These are phyloP conservation scores for Enteromius mattozi DNA, from an alignment of 2,797 vertebrate genomes.

Conservation along the genomic window DNA sequence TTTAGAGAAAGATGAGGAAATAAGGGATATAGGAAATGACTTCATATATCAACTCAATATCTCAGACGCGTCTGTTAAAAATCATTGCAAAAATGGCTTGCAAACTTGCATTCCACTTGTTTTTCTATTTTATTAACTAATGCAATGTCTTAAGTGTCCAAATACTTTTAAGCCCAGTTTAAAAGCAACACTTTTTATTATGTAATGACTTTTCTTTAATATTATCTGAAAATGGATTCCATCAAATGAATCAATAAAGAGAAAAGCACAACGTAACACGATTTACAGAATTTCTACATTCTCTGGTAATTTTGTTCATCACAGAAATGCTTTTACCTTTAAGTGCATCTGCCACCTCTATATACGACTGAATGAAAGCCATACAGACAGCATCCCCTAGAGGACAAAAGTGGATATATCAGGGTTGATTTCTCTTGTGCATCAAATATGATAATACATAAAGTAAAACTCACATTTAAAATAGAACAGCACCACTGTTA, in stretches of 20 bases:
- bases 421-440: not conserved
- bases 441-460: not conserved
- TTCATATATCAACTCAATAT: not conserved
- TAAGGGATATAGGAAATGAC: not conserved
- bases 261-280: not conserved
- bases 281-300: not conserved
- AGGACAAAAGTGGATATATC: constrained; percentile 62
- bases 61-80: not conserved
- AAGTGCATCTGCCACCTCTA: constrained; percentile 81
- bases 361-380: constrained; percentile 82
- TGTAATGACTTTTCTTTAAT: constrained; percentile 6
- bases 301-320: not conserved
- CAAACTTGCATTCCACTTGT: too few relatives aligned
- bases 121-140: not conserved
- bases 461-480: constrained; percentile 83
- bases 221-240: not conserved
- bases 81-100: not conserved
- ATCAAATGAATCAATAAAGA: not conserved
- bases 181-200: constrained; percentile 10
- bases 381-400: constrained; percentile 90
- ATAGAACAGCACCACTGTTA: constrained; percentile 87
- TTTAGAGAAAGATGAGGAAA: not conserved
- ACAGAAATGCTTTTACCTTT: constrained; percentile 77
- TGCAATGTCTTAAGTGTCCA: not conserved
- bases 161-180: not conserved